Percentiles rank a stretch among this genome's conserved stretches.
These are phyloP conservation scores for Syngnathus rostellatus DNA, from an alignment of 2,797 vertebrate species.

Conservation along the genomic window DNA sequence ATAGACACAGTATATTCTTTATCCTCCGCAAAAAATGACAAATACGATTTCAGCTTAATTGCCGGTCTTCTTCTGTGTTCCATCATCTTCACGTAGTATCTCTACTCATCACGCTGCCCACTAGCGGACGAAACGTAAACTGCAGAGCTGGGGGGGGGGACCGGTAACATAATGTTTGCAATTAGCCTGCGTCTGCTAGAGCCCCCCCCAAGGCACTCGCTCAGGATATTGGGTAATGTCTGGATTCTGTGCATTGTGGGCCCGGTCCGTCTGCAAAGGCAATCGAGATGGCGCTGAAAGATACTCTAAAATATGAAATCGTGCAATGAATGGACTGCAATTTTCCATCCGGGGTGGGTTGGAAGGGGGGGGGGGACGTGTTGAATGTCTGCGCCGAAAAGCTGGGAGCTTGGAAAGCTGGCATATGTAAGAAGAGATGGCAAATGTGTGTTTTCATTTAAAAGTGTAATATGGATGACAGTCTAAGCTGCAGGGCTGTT, in stretches of 20 bases:
- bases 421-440: conserved; percentile 35
- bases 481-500: neutral
- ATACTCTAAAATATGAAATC: conserved; percentile 40
- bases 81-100: neutral
- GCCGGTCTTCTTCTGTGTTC: neutral
- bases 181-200: conserved; percentile 31
- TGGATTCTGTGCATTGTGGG: conserved; percentile 52
- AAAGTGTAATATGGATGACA: neutral
- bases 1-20: neutral
- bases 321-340: conserved; percentile 28
- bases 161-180: conserved; percentile 2
- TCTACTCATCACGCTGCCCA: neutral
- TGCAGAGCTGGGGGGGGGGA: neutral
- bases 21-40: neutral
- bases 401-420: conserved; percentile 30
- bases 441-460: conserved; percentile 9
- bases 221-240: conserved; percentile 64
- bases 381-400: conserved; percentile 27
- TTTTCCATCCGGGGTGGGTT: conserved; percentile 47
- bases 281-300: conserved; percentile 45
- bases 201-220: conserved; percentile 29
- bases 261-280: conserved; percentile 42
- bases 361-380: conserved; percentile 4
- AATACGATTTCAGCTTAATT: neutral
- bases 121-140: neutral